Conservation (phyloP, 2,797 vertebrate species). For the Myripristis murdjan region DNA sequence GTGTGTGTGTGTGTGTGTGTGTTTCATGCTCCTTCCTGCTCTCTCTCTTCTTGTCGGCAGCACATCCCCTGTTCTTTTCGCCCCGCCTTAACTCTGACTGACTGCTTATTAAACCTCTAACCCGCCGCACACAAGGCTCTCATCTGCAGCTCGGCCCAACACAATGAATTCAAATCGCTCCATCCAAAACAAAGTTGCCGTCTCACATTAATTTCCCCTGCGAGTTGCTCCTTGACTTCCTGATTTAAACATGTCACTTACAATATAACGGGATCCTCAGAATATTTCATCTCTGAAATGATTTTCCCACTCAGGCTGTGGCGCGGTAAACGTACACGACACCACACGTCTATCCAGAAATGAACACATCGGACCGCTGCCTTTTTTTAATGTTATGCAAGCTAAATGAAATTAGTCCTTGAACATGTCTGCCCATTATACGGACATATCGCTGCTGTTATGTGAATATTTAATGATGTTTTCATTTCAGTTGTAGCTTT, state of each 20-base stretch:
- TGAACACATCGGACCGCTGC: neutral
- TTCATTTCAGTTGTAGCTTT: no score
- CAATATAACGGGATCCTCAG: neutral
- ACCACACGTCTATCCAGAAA: conserved; percentile 1
- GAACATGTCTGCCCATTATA: no score
- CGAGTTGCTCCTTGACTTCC: conserved; percentile 18
- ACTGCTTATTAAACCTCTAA: conserved; percentile 34
- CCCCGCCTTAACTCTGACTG: conserved; percentile 11
- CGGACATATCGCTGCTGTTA: no score
- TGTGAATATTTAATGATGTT: no score
- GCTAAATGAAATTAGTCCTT: no score
- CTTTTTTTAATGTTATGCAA: no score
- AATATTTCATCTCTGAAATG: conserved; percentile 14
- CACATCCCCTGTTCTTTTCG: neutral
- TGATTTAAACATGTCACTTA: conserved; percentile 11
- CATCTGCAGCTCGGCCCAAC: neutral
- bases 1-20: neutral
- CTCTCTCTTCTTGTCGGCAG: neutral
- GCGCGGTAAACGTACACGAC: neutral
- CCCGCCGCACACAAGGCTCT: conserved; percentile 6
- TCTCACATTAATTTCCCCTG: conserved; percentile 16
- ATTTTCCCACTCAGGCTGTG: neutral
- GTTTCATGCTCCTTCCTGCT: neutral
- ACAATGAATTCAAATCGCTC: conserved; percentile 28
- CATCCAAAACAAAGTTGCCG: conserved; percentile 20